Conservation (phyloP, 2,888 invertebrate genomes). For the Drosophila sordidula region DNA sequence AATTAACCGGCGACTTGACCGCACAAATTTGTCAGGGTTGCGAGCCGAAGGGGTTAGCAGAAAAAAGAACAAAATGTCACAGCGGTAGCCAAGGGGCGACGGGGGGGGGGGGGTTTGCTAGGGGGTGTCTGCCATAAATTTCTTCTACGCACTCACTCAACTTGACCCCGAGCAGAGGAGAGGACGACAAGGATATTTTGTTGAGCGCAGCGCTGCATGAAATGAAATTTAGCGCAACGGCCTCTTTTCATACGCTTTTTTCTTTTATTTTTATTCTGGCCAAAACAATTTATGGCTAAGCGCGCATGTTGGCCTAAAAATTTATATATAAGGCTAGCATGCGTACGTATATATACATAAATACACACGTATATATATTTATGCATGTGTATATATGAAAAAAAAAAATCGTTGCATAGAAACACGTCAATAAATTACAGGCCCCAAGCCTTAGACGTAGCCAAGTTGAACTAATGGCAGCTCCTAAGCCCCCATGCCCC, state of each 20-base stretch:
- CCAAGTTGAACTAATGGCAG: conserved; percentile 68
- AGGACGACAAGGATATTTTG: conserved; percentile 40
- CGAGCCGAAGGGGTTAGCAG: neutral
- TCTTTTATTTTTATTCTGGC: conserved; percentile 40
- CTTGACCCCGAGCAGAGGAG: conserved; percentile 59
- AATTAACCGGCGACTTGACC: conserved; percentile 63
- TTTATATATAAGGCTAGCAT: conserved; percentile 28
- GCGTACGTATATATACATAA: conserved; percentile 6
- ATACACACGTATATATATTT: neutral
- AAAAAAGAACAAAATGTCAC: conserved; percentile 8
- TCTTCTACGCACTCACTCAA: conserved; percentile 63
- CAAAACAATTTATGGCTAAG: conserved; percentile 75
- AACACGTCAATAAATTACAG: conserved; percentile 75
- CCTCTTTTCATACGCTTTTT: conserved; percentile 32
- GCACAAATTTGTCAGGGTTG: conserved; percentile 38
- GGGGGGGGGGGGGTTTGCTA: neutral
- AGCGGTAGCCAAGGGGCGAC: no score
- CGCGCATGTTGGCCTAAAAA: conserved; percentile 71
- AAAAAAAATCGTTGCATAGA: conserved; percentile 61
- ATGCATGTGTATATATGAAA: conserved; percentile 15
- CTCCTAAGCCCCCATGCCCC: conserved; percentile 5
- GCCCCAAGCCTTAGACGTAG: conserved; percentile 51
- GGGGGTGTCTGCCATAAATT: conserved; percentile 56
- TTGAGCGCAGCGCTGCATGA: conserved; percentile 67
- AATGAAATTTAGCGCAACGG: conserved; percentile 75